These are phyloP conservation scores for Octonoba sinensis DNA, from an alignment of 2,888 invertebrate genomes.

Conservation along the genomic window DNA sequence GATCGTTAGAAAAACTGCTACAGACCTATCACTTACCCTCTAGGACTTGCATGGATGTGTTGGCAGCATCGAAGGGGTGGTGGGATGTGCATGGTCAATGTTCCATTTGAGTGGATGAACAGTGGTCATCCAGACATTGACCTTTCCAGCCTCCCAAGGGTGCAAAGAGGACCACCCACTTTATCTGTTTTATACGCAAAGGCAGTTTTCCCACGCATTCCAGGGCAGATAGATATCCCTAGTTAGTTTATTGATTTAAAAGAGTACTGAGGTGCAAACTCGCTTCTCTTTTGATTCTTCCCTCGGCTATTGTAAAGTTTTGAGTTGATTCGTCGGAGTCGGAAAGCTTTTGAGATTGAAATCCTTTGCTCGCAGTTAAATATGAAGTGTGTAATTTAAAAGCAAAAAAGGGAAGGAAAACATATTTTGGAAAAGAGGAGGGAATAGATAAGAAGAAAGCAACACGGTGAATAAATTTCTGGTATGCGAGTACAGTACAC, in stretches of 20 bases:
- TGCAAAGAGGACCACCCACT: constrained; percentile 37
- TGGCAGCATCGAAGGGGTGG: not conserved
- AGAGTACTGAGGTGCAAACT: not conserved
- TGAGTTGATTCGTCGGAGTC: too few species aligned
- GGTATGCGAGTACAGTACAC: too few species aligned
- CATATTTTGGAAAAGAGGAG: too few species aligned
- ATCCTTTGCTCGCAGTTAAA: too few species aligned
- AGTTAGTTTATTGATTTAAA: constrained; percentile 50
- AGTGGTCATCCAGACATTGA: constrained; percentile 61
- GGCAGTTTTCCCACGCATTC: constrained; percentile 59
- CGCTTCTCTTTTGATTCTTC: not conserved
- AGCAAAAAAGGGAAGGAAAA: too few species aligned
- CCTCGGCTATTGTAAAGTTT: not conserved
- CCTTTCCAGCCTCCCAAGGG: constrained; percentile 45
- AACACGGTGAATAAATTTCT: too few species aligned
- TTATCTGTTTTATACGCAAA: constrained; percentile 33
- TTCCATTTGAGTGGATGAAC: constrained; percentile 53
- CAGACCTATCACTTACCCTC: not conserved
- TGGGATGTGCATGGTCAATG: constrained; percentile 47
- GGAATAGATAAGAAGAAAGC: too few species aligned
- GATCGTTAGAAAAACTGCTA: not conserved
- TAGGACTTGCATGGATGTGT: too few species aligned
- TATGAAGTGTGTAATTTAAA: too few species aligned
- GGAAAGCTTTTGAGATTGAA: too few species aligned
- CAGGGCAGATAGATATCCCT: constrained; percentile 12